These are phyloP conservation scores for Notoglanidium macrostoma DNA, from an alignment of 2,797 vertebrate species.

Conservation along the genomic window DNA sequence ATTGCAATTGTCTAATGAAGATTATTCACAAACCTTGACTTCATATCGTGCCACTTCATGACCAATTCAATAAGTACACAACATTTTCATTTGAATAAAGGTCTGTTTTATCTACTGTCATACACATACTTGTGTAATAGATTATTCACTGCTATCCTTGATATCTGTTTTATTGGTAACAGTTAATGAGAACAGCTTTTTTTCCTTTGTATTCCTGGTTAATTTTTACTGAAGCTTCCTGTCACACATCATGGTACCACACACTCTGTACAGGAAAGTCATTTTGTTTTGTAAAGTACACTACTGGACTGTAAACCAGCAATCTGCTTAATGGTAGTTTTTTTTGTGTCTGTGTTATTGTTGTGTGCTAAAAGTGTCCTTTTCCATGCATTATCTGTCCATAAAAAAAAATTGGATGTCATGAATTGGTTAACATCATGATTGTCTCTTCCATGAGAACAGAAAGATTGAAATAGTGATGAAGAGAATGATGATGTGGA, in stretches of 20 bases:
- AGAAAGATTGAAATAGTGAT: neutral
- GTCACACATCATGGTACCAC: neutral
- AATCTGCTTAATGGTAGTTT: neutral
- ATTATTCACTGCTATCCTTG: neutral
- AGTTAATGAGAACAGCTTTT: neutral
- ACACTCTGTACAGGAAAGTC: neutral
- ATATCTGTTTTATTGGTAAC: neutral
- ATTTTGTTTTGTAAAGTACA: neutral
- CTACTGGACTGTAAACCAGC: neutral
- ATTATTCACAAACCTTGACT: neutral
- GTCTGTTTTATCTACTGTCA: neutral
- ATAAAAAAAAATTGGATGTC: neutral
- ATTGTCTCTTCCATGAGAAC: neutral
- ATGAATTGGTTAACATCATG: neutral
- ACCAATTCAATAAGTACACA: neutral
- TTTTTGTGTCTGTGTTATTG: neutral
- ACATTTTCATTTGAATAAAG: neutral
- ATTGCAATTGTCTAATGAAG: neutral
- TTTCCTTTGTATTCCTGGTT: neutral
- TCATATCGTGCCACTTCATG: neutral
- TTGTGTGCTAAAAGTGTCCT: neutral
- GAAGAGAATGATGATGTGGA: conserved; percentile 20
- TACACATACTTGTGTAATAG: neutral
- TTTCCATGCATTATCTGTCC: neutral
- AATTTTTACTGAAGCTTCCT: neutral